Conservation (phyloP, 1,140 invertebrate genomes). For the roundworm (Caenorhabditis elegans) region DNA sequence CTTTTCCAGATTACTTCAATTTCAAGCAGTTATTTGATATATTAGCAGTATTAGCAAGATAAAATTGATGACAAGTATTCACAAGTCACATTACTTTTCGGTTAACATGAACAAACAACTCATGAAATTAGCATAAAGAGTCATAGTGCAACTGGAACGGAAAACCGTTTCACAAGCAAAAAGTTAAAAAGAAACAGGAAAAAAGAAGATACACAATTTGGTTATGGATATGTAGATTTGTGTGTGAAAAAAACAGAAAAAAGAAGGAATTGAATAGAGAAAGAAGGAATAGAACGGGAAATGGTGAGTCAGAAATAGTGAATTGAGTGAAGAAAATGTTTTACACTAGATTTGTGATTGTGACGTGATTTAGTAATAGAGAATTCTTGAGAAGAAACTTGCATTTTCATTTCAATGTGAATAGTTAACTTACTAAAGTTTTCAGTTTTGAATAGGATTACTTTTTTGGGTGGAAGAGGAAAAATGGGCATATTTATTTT, state of each 20-base stretch:
- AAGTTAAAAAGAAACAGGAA: too few relatives aligned
- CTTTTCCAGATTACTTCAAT: too few relatives aligned
- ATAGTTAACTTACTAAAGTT: too few relatives aligned
- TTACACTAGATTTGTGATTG: constrained; percentile 27
- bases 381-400: background rate
- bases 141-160: constrained; percentile 4
- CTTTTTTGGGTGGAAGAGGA: too few relatives aligned
- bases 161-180: background rate
- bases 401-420: too few relatives aligned
- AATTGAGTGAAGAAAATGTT: background rate
- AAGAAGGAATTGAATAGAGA: background rate
- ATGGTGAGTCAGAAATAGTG: background rate
- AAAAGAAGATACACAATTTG: constrained; percentile 5
- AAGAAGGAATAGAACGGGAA: background rate
- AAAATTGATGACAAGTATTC: too few relatives aligned
- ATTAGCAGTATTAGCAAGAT: too few relatives aligned
- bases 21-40: too few relatives aligned
- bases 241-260: constrained; percentile 4
- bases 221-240: constrained; percentile 25
- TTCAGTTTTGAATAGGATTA: too few relatives aligned
- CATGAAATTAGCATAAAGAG: background rate
- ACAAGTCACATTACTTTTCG: background rate
- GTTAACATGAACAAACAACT: background rate
- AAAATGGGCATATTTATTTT: too few relatives aligned
- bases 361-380: background rate